Conservation (phyloP, 1,140 invertebrate genomes). For the Ptiloglossa arizonensis region DNA sequence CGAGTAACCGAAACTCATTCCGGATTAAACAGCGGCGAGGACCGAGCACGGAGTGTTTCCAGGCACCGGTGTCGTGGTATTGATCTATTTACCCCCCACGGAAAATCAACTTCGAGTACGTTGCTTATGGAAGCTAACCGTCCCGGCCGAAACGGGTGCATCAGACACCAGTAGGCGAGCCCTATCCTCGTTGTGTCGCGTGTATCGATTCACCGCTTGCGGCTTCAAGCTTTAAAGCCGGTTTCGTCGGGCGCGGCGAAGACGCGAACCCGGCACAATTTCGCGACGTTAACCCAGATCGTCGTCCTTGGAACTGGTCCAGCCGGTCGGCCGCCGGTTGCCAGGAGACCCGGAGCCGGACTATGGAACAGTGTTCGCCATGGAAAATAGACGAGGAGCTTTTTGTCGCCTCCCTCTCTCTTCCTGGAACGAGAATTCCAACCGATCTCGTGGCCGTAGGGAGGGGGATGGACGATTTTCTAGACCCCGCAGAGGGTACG, state of each 20-base stretch:
- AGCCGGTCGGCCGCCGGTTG: slow-evolving; percentile 62
- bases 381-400: slow-evolving; percentile 56
- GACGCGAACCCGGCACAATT: slow-evolving; percentile 63
- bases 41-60: too few species aligned
- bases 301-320: slow-evolving; percentile 73
- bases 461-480: too few species aligned
- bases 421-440: slow-evolving; percentile 47
- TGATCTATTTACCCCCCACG: too few species aligned
- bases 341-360: slow-evolving; percentile 66
- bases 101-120: too few species aligned
- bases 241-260: slow-evolving; percentile 46
- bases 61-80: too few species aligned
- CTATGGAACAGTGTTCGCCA: slow-evolving; percentile 41
- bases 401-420: slow-evolving; percentile 58
- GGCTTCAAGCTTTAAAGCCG: slow-evolving; percentile 58
- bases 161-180: not conserved
- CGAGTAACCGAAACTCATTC: too few species aligned
- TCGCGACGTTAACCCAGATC: slow-evolving; percentile 74
- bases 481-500: too few species aligned
- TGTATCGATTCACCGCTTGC: slow-evolving; percentile 57
- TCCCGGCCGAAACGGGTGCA: not conserved
- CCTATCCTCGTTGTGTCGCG: slow-evolving; percentile 25
- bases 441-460: too few species aligned
- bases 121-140: too few species aligned
- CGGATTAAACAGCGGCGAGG: too few species aligned